Percentiles rank a stretch among this genome's conserved stretches.
These are phyloP conservation scores for Enoplosus armatus DNA, from an alignment of 2,797 vertebrate genomes.

Conservation along the genomic window DNA sequence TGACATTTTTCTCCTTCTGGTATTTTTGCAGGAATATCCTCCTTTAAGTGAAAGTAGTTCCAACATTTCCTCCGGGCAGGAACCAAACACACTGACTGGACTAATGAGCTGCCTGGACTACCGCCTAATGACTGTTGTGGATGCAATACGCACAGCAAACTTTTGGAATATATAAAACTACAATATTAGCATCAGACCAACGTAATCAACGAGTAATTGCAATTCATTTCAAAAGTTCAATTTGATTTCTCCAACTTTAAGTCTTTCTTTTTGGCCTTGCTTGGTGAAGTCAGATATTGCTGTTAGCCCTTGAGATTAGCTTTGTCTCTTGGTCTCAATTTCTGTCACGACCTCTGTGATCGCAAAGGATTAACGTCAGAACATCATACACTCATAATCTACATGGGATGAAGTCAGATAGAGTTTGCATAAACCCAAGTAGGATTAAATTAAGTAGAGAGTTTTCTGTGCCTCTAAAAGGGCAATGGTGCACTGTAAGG, in stretches of 20 bases:
- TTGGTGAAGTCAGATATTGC: slow-evolving; percentile 1
- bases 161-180: neutral
- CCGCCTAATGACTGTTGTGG: neutral
- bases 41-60: slow-evolving; percentile 20
- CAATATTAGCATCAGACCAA: neutral
- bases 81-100: neutral
- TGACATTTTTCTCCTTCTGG: slow-evolving; percentile 31
- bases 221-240: neutral
- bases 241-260: neutral
- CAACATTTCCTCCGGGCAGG: slow-evolving; percentile 35
- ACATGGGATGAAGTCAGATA: slow-evolving; percentile 20
- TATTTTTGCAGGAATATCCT: slow-evolving; percentile 35
- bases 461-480: slow-evolving; percentile 7
- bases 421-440: neutral
- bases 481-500: neutral
- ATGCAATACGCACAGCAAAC: neutral
- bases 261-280: neutral
- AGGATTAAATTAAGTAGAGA: slow-evolving; percentile 20
- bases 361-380: slow-evolving; percentile 15
- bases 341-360: slow-evolving; percentile 26
- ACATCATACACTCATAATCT: slow-evolving; percentile 23
- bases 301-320: neutral
- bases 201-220: neutral
- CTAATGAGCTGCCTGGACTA: slow-evolving; percentile 25
- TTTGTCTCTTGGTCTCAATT: slow-evolving; percentile 25